phyloP scores from a whole-genome alignment of 30 jellyfish, hydroid and myxozoan species.

The Hydra vulgaris region DNA sequence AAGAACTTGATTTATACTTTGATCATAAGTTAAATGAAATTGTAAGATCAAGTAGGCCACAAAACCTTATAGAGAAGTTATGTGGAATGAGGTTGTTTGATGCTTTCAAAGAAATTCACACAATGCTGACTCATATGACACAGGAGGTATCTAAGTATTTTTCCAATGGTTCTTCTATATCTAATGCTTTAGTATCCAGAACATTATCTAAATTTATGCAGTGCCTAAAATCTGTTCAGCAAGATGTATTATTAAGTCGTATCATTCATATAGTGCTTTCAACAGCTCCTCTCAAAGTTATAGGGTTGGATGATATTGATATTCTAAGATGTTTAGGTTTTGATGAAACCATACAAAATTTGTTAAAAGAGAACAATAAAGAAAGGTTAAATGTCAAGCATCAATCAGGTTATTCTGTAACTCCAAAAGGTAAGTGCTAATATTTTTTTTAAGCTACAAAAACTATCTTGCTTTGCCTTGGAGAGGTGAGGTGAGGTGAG shows the following conservation, averaged over 20 bases:
- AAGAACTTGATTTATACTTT: constrained; percentile 8
- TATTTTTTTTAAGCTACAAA: too few species aligned
- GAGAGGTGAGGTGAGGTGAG: too few species aligned
- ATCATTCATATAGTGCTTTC: constrained; percentile 56
- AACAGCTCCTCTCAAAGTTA: constrained; percentile 39
- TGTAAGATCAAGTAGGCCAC: neutral
- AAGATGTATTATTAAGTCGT: constrained; percentile 29
- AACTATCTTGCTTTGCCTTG: too few species aligned
- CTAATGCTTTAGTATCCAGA: too few species aligned
- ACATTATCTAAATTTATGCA: constrained; percentile 14
- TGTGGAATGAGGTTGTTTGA: constrained; percentile 6
- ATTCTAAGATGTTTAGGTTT: constrained; percentile 52
- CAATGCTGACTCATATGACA: constrained; percentile 24
- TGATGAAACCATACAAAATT: neutral
- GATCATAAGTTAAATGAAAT: neutral
- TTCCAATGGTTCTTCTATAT: too few species aligned
- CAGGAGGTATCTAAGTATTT: constrained; percentile 20
- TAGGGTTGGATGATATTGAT: constrained; percentile 43
- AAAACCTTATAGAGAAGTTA: constrained; percentile 11
- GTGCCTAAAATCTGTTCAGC: constrained; percentile 11
- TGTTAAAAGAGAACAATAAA: neutral
- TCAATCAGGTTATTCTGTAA: neutral
- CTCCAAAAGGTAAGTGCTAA: neutral
- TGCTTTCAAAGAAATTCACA: constrained; percentile 6
- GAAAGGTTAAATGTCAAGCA: neutral